Conservation (phyloP, 2,888 invertebrate species). For the Vanessa cardui region DNA sequence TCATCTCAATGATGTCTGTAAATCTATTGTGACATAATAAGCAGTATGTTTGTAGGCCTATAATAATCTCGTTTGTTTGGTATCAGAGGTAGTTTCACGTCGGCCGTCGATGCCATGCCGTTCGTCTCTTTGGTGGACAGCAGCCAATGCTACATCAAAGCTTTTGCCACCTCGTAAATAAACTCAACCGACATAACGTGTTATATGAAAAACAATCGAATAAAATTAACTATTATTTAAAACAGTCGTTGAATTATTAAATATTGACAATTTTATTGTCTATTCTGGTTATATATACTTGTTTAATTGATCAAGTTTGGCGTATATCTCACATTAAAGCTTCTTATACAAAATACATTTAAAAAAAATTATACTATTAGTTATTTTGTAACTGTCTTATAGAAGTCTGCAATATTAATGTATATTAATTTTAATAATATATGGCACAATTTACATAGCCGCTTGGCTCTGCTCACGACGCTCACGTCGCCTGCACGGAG, state of each 20-base stretch:
- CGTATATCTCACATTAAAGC: no score
- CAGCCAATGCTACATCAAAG: constrained; percentile 69
- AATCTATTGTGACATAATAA: constrained; percentile 38
- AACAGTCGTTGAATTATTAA: neutral
- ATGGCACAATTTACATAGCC: constrained; percentile 77
- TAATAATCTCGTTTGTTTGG: constrained; percentile 43
- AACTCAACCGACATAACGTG: constrained; percentile 52
- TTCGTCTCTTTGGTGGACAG: constrained; percentile 55
- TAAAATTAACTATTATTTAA: constrained; percentile 35
- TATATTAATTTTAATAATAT: constrained; percentile 67
- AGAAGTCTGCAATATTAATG: constrained; percentile 73
- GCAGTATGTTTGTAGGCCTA: constrained; percentile 35
- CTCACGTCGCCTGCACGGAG: constrained; percentile 51
- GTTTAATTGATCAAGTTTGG: no score
- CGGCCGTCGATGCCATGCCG: constrained; percentile 42
- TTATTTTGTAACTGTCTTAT: neutral
- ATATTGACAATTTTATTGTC: no score
- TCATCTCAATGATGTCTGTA: constrained; percentile 27
- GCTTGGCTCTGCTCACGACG: constrained; percentile 62
- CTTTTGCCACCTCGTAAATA: constrained; percentile 70
- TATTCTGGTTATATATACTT: no score
- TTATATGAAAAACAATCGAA: constrained; percentile 45
- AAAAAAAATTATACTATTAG: neutral
- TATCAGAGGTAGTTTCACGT: constrained; percentile 45
- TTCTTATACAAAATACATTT: no score